Evolutionary conservation across 2,888 invertebrate species (phyloP), one percentile per base, ranked within the genome.

Genomic region (Leptinotarsa juncta): DNA sequence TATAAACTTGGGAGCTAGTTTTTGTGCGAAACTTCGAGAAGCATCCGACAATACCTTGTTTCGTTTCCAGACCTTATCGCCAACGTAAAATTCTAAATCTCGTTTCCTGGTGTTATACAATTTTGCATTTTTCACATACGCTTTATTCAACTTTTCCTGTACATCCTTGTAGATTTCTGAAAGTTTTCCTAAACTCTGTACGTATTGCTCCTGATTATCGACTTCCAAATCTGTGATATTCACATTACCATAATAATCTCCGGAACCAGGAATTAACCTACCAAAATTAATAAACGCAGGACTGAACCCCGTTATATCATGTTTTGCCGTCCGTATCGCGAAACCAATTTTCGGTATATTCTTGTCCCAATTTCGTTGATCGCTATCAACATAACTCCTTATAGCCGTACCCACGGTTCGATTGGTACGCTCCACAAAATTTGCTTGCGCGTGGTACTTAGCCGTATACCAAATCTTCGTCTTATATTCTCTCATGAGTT

Each of bases 371-470:
- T 71, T 23, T 16, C 67, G 18, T 12, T 73, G 73, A 20, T 70
- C 50, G 16, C 50, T 20, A 10, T 70, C 49, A 42, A 73, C 67
- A 42, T 66, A 73, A 48, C 55, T 51, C 16, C 67, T 55, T 5
- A 85, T 81, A 70, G 81, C 82, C 3, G 82, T 81, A 14, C 83
- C 79, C 1, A 86, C 71, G 0, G 83, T 82, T 48, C 82, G 70
- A 72, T 86, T 86, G 0, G 82, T 80, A 0, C 84, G 71, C 72
- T 86, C 85, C 0, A 84, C 82, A 0, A 84, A 83, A 66, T 86
- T 84, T 2, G 81, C 77, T 71, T 84, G 84, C 0, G 85, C 84
- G 42, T 83, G 78, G 68, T 86, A 85, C 12, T 73, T 32, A 1
- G 82, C 78, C 55, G 79, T 84, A 67, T 67, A 77, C 4, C 62